Conservation (phyloP, 2,888 invertebrate genomes). For the Rhabditoides inermis region DNA sequence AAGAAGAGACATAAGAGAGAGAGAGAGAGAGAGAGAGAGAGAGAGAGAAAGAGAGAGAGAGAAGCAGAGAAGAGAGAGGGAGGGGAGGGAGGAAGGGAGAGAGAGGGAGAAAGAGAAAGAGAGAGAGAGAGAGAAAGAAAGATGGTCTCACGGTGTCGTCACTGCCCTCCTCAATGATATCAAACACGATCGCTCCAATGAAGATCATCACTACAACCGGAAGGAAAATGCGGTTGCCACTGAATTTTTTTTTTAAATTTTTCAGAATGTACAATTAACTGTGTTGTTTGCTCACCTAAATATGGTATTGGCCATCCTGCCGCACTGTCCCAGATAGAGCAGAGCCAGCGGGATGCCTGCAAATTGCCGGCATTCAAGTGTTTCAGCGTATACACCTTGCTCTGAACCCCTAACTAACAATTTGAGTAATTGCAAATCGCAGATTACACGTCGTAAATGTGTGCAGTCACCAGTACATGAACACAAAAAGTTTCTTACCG, state of each 20-base stretch:
- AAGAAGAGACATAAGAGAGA: background rate
- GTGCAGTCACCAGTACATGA: no score
- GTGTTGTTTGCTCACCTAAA: background rate
- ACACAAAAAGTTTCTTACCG: slow-evolving; percentile 22
- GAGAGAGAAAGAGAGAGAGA: background rate
- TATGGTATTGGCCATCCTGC: slow-evolving; percentile 5
- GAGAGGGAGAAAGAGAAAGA: no score
- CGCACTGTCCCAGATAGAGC: slow-evolving; percentile 29
- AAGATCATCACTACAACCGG: slow-evolving; percentile 31
- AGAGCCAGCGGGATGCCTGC: slow-evolving; percentile 19
- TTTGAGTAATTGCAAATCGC: no score
- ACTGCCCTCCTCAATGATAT: slow-evolving; percentile 38
- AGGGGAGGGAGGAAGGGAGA: background rate
- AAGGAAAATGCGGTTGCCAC: slow-evolving; percentile 27
- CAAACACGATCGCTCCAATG: slow-evolving; percentile 36
- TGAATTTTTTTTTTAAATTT: background rate
- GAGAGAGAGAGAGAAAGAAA: background rate
- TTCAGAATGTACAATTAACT: background rate
- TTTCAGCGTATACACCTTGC: no score
- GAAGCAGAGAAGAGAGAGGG: background rate
- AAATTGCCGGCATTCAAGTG: no score
- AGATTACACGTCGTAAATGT: no score
- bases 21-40: background rate
- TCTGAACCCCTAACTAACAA: no score
- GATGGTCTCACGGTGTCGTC: slow-evolving; percentile 36